A percentile compares a stretch with the other conserved stretches of the same genome.
phyloP scores from a whole-genome alignment of 2,113 vertebrate genomes.

The Craseonycteris thonglongyai region DNA sequence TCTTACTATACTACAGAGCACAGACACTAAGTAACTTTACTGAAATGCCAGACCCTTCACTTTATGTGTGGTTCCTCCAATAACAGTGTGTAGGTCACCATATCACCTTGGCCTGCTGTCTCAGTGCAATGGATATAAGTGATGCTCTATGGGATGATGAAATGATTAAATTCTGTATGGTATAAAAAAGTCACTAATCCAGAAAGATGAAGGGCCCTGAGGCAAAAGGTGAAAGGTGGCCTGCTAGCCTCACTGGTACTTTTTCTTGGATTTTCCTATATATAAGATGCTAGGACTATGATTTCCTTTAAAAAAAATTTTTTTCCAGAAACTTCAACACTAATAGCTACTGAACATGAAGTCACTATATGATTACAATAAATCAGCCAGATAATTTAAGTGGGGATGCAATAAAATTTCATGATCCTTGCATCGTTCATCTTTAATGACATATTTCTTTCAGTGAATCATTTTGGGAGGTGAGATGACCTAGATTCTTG shows the following conservation, averaged over 20 bases:
- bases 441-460: not conserved
- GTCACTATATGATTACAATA: not conserved
- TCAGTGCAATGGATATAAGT: not conserved
- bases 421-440: not conserved
- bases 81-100: not conserved
- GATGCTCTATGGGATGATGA: not conserved
- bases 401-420: not conserved
- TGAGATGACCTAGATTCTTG: not conserved
- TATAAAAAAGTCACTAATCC: not conserved
- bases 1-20: not conserved
- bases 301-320: not conserved
- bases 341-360: not conserved
- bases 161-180: not conserved
- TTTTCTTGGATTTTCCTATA: not conserved
- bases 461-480: not conserved
- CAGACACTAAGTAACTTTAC: not conserved
- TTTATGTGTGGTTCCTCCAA: not conserved
- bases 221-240: not conserved
- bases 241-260: not conserved
- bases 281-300: not conserved
- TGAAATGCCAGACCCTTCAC: not conserved
- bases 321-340: not conserved
- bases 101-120: not conserved
- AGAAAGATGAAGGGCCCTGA: not conserved
- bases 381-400: not conserved